Conservation (phyloP, 2,888 invertebrate species). For the Drosophila percnosoma region DNA sequence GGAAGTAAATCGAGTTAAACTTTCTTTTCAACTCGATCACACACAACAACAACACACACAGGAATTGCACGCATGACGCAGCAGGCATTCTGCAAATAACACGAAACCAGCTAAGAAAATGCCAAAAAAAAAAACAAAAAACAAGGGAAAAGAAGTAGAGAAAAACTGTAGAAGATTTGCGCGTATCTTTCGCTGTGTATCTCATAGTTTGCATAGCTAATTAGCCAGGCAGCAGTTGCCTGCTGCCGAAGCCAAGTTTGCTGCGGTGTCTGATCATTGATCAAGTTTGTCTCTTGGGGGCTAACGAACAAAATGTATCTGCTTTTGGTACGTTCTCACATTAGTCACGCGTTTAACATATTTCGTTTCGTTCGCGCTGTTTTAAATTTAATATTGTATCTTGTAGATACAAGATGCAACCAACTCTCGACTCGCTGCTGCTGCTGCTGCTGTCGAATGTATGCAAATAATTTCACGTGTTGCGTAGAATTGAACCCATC, state of each 20-base stretch:
- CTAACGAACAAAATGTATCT: slow-evolving; percentile 73
- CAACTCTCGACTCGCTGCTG: slow-evolving; percentile 2
- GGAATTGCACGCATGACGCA: slow-evolving; percentile 74
- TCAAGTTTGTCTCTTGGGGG: slow-evolving; percentile 47
- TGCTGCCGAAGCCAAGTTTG: slow-evolving; percentile 4
- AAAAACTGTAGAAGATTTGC: slow-evolving; percentile 52
- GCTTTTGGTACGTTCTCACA: slow-evolving; percentile 74
- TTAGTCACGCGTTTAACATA: slow-evolving; percentile 82
- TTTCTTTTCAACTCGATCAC: slow-evolving; percentile 62
- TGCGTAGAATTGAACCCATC: slow-evolving; percentile 69
- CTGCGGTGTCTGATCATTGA: slow-evolving; percentile 66
- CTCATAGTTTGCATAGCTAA: slow-evolving; percentile 81
- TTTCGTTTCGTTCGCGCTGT: slow-evolving; percentile 73
- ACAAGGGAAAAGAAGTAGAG: neutral
- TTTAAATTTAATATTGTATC: slow-evolving; percentile 77
- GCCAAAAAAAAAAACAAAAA: slow-evolving; percentile 17
- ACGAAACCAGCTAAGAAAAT: slow-evolving; percentile 22
- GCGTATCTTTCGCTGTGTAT: slow-evolving; percentile 73
- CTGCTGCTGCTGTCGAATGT: slow-evolving; percentile 26
- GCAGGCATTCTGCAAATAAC: slow-evolving; percentile 60
- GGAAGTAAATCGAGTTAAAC: slow-evolving; percentile 75
- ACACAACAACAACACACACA: neutral
- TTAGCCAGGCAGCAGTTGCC: slow-evolving; percentile 56
- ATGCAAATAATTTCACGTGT: slow-evolving; percentile 79
- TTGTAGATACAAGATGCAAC: slow-evolving; percentile 44